phyloP scores from a whole-genome alignment of 35 echinoderm and acorn worm species.

The Eucidaris tribuloides region DNA sequence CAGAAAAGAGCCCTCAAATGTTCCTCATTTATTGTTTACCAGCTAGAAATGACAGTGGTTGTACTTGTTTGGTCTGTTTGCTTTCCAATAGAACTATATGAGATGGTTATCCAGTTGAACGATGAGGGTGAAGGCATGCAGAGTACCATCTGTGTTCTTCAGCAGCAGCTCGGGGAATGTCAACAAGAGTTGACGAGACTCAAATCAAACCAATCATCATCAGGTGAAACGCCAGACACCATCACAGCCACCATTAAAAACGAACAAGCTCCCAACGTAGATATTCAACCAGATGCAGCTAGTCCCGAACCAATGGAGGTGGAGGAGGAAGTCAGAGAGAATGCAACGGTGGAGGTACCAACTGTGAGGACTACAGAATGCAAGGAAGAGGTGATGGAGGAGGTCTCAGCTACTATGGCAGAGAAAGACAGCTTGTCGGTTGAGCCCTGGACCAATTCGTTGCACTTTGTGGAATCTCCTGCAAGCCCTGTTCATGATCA shows the following conservation, averaged over 20 bases:
- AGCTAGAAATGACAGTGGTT: too few species aligned
- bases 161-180: constrained; percentile 90
- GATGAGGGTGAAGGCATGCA: constrained; percentile 99
- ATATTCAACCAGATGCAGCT: too few species aligned
- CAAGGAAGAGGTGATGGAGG: neutral
- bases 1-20: too few species aligned
- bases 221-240: too few species aligned
- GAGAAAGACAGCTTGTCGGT: constrained; percentile 20
- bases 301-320: neutral
- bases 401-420: neutral
- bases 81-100: constrained; percentile 77
- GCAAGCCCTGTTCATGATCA: constrained; percentile 9
- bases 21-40: too few species aligned
- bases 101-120: constrained; percentile 94
- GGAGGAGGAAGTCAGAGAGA: neutral
- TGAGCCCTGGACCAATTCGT: constrained; percentile 1
- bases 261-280: too few species aligned
- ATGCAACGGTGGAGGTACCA: constrained; percentile 12
- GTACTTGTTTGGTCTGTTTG: too few species aligned
- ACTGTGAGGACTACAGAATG: constrained; percentile 25
- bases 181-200: constrained; percentile 42
- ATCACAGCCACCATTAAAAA: too few species aligned
- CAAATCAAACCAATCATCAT: too few species aligned
- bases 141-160: constrained; percentile 89
- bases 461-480: constrained; percentile 7